Evolutionary conservation across 2,888 invertebrate genomes (phyloP), one percentile per base, ranked within the genome.

Genomic region (Eledona agricola): DNA sequence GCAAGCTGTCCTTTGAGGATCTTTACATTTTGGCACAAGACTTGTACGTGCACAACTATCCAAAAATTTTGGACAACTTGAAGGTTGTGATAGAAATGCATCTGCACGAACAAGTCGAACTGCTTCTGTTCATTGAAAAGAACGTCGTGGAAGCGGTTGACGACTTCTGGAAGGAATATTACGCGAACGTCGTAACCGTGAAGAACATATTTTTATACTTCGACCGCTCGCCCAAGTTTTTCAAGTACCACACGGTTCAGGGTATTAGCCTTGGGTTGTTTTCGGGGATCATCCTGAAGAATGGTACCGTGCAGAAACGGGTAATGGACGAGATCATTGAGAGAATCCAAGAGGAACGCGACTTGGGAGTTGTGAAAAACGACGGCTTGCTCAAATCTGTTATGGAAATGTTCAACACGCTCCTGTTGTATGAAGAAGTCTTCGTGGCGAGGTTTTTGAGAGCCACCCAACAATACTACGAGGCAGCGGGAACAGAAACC

Each of bases 201-300:
- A 84, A 96, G 58, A 96, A 96, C 77, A 96, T 99, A 76, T 99
- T 97, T 79, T 81, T 98, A 43, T 95, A 93, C 74, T 83, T 98
- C 66, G 97, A 97, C 79, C 85, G 97, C 64, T 95, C 94, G 19
- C 95, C 94, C 75, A 93, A 96, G 32, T 80, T 96, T 47, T 93
- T 96, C 72, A 95, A 93, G 76, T 89, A 94, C 60, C 85, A 90
- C 51, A 90, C 96, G 71, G 86, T 90, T 66, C 96, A 96, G 50
- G 90, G 96, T 74, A 92, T 96, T 89, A 95, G 95, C 42, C 78
- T 96, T 65, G 92, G 94, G 72, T 78, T 95, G 68, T 97, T 97
- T 79, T 86, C 95, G 54, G 86, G 88, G 65, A 90, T 95, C 74
- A 93, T 97, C 71, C 90, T 94, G 31, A 83, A 92, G 74, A 90